Conservation (phyloP, 2,797 vertebrate species). For the Geotrypetes seraphini region DNA sequence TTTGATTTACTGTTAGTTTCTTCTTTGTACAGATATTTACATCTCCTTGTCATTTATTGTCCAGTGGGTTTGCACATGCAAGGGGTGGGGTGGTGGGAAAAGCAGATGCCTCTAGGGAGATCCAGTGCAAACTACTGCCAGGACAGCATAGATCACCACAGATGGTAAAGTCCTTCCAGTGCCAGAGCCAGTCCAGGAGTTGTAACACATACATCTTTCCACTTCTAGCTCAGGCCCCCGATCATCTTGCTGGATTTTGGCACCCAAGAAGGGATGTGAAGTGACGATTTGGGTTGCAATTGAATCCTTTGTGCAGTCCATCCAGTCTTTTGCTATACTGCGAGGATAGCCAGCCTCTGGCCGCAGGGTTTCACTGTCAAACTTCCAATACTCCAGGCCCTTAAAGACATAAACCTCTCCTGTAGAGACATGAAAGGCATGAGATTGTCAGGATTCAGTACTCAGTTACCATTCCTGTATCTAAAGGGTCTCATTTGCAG, state of each 20-base stretch:
- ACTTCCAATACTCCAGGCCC: slow-evolving; percentile 57
- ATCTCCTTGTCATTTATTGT: too few relatives aligned
- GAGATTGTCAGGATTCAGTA: too few relatives aligned
- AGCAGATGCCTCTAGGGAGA: too few relatives aligned
- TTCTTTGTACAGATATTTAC: too few relatives aligned
- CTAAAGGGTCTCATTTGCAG: too few relatives aligned
- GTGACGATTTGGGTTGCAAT: neutral
- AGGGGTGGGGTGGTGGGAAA: too few relatives aligned
- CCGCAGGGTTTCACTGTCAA: slow-evolving; percentile 36
- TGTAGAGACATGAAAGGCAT: too few relatives aligned
- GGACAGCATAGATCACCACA: too few relatives aligned
- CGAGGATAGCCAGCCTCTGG: slow-evolving; percentile 46
- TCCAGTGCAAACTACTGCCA: too few relatives aligned
- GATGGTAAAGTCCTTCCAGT: neutral
- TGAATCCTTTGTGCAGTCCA: slow-evolving; percentile 37
- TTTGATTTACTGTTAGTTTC: too few relatives aligned
- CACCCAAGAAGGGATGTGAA: neutral
- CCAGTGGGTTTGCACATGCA: too few relatives aligned
- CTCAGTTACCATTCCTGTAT: too few relatives aligned
- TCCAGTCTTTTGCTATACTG: slow-evolving; percentile 49
- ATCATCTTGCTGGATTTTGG: neutral
- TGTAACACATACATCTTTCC: neutral
- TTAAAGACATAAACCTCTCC: slow-evolving; percentile 52
- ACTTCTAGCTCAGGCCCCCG: neutral
- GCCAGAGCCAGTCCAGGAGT: neutral